A percentile compares a stretch with the other conserved stretches of the same genome.
Conservation (phyloP, 1,140 invertebrate genomes). For the Tachypleus tridentatus region DNA sequence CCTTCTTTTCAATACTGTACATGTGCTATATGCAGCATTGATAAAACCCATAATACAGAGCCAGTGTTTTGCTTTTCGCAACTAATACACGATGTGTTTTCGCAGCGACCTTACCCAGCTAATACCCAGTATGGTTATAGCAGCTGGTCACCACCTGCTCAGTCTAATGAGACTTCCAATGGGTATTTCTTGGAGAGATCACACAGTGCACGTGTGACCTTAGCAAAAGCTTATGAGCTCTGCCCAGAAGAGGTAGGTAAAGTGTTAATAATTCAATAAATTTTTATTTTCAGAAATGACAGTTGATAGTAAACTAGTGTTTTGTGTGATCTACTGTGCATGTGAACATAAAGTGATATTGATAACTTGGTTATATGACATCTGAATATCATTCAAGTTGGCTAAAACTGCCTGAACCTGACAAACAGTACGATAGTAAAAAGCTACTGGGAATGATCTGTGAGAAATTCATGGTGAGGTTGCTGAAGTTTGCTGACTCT, state of each 20-base stretch:
- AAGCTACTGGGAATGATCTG: no score
- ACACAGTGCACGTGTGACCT: constrained; percentile 77
- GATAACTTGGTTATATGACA: not conserved
- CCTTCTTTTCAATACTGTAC: no score
- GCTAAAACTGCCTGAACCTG: not conserved
- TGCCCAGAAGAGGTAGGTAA: constrained; percentile 59
- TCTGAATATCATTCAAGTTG: not conserved
- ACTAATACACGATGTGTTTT: constrained; percentile 11
- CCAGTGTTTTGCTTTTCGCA: no score
- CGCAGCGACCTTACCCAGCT: constrained; percentile 48
- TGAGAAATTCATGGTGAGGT: no score
- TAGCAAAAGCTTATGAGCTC: constrained; percentile 68
- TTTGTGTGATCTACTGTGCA: constrained; percentile 1
- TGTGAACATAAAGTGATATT: not conserved
- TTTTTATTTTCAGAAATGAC: not conserved
- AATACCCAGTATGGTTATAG: constrained; percentile 62
- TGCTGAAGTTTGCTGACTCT: no score
- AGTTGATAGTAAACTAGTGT: not conserved
- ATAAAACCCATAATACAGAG: no score
- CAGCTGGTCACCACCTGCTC: constrained; percentile 85
- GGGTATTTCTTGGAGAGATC: constrained; percentile 90
- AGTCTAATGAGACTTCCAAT: constrained; percentile 88
- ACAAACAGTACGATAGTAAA: no score
- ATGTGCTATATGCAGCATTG: no score
- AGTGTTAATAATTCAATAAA: not conserved